These are phyloP conservation scores for Hypocryptadius cinnamomeus DNA, from an alignment of 2,113 vertebrate genomes.

Conservation along the genomic window DNA sequence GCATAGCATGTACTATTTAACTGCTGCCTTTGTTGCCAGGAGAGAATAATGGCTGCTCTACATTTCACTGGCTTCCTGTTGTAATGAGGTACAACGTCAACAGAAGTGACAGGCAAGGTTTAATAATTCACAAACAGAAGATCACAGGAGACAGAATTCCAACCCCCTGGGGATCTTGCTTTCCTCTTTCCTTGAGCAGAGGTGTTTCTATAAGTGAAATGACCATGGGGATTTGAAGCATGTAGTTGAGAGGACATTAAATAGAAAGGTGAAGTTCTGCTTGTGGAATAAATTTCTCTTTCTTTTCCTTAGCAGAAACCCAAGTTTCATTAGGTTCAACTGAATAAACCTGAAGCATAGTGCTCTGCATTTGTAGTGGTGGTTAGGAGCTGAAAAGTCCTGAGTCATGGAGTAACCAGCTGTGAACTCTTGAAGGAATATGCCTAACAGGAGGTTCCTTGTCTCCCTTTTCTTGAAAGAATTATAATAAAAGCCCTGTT, in stretches of 20 bases:
- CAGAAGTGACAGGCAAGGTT: not conserved
- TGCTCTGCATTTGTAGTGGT: not conserved
- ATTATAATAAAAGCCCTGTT: not conserved
- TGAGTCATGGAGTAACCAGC: not conserved
- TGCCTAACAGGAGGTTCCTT: not conserved
- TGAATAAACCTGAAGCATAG: not conserved
- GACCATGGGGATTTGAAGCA: not conserved
- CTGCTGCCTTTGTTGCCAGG: not conserved
- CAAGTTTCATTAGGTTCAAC: not conserved
- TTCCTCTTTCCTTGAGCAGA: not conserved
- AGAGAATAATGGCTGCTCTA: not conserved
- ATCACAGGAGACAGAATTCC: not conserved
- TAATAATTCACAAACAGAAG: not conserved
- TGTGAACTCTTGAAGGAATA: not conserved
- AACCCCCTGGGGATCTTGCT: not conserved
- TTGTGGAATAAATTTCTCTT: not conserved
- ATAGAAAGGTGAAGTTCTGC: not conserved
- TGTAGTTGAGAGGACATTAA: not conserved
- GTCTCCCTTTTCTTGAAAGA: not conserved
- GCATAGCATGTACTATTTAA: not conserved
- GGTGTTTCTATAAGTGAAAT: not conserved
- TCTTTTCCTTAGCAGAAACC: not conserved
- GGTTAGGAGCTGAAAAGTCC: not conserved
- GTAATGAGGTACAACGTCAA: fast-evolving
- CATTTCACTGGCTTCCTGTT: not conserved